A percentile compares a stretch with the other conserved stretches of the same genome.
These are phyloP conservation scores for Caenorhabditis panamensis DNA, from an alignment of 2,888 invertebrate genomes.

Conservation along the genomic window DNA sequence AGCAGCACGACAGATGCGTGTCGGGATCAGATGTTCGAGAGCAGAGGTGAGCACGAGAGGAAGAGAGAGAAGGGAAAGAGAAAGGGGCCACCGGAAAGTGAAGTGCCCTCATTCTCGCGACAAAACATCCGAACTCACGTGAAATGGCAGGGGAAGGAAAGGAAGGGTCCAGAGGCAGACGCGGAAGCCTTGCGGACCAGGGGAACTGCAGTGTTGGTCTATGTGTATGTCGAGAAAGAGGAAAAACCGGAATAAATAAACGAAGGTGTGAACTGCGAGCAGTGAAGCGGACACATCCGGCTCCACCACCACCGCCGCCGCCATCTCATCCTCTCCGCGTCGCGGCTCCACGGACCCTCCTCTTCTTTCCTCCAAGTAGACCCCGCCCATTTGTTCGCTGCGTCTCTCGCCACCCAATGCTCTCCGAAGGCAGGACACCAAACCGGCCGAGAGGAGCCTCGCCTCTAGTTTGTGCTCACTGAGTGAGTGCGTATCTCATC, in stretches of 20 bases:
- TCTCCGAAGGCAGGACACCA: constrained; percentile 31
- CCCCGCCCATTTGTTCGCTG: constrained; percentile 33
- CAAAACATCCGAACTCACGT: constrained; percentile 22
- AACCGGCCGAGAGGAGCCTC: constrained; percentile 23
- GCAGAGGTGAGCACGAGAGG: constrained; percentile 11
- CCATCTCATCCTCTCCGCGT: constrained; percentile 22
- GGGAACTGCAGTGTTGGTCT: neutral
- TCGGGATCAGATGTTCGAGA: constrained; percentile 40
- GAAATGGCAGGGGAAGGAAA: constrained; percentile 4
- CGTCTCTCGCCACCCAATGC: constrained; percentile 5
- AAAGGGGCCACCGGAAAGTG: constrained; percentile 11
- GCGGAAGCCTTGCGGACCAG: constrained; percentile 1
- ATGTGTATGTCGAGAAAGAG: constrained; percentile 5
- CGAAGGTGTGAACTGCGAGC: constrained; percentile 29
- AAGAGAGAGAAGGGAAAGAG: constrained; percentile 13
- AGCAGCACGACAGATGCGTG: constrained; percentile 26
- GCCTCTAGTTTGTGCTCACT: constrained; percentile 21
- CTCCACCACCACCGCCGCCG: constrained; percentile 15
- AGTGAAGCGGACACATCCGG: constrained; percentile 55
- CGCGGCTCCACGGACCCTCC: constrained; percentile 14
- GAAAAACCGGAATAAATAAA: constrained; percentile 14
- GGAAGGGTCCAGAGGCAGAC: neutral
- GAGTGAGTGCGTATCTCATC: constrained; percentile 24
- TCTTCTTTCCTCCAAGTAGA: constrained; percentile 7
- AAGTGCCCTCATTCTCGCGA: constrained; percentile 22